A percentile compares a stretch with the other conserved stretches of the same genome.
Conservation (phyloP, 2,888 invertebrate species). For the Drosophila maculinotata region DNA sequence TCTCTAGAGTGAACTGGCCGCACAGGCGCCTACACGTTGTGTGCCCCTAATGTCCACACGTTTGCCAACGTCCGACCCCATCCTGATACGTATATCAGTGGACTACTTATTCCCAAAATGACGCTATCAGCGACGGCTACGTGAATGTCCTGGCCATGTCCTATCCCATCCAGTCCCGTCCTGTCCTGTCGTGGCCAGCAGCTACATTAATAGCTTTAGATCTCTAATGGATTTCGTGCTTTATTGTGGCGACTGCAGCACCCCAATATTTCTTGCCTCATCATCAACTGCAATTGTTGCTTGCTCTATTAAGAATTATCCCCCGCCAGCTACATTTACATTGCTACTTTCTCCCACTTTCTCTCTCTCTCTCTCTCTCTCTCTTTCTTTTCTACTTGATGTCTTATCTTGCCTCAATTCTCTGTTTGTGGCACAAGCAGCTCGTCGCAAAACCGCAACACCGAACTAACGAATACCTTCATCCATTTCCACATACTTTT, state of each 20-base stretch:
- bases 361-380: neutral
- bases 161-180: neutral
- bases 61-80: conserved; percentile 20
- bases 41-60: conserved; percentile 62
- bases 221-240: conserved; percentile 70
- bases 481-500: conserved; percentile 18
- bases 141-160: conserved; percentile 33
- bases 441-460: conserved; percentile 16
- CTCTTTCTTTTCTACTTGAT: neutral
- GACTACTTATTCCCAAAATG: conserved; percentile 58
- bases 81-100: conserved; percentile 37
- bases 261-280: conserved; percentile 15
- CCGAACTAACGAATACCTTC: conserved; percentile 26
- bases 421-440: neutral
- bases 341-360: neutral
- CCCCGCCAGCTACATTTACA: neutral
- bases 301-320: neutral
- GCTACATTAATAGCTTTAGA: conserved; percentile 62
- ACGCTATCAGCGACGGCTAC: conserved; percentile 54
- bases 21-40: conserved; percentile 23
- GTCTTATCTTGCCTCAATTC: neutral
- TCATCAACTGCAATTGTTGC: conserved; percentile 36
- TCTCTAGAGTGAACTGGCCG: neutral
- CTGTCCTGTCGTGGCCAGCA: neutral
- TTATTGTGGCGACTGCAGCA: conserved; percentile 47